Evolutionary conservation across 2,888 invertebrate species (phyloP).

Genomic region (Hemistola chrysoprasaria): DNA sequence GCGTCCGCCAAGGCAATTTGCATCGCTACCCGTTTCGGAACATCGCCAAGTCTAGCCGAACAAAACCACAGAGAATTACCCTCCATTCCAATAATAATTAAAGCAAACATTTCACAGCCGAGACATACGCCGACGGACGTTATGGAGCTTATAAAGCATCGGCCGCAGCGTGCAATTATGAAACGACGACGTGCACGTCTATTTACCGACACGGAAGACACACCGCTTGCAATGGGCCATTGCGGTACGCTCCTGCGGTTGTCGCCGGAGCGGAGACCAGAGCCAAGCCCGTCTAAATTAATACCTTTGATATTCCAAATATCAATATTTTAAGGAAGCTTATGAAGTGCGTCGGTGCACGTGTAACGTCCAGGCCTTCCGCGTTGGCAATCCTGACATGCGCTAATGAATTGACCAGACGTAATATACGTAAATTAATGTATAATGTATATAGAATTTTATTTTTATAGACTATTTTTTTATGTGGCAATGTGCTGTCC

Average conservation of each 20-base stretch:
- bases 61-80: conserved; percentile 81
- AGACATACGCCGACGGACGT: conserved; percentile 74
- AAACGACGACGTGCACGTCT: conserved; percentile 74
- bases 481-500: too few species aligned
- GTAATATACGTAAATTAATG: conserved; percentile 45
- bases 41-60: conserved; percentile 82
- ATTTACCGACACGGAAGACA: conserved; percentile 80
- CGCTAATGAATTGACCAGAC: conserved; percentile 59
- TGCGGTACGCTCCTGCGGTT: conserved; percentile 56
- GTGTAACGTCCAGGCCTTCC: conserved; percentile 63
- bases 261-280: conserved; percentile 42
- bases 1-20: conserved; percentile 81
- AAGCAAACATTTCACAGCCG: conserved; percentile 79
- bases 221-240: conserved; percentile 74
- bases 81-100: conserved; percentile 83
- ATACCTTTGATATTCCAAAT: conserved; percentile 79
- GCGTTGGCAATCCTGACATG: conserved; percentile 62
- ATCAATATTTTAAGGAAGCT: conserved; percentile 77
- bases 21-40: conserved; percentile 82
- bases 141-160: conserved; percentile 81
- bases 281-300: conserved; percentile 74
- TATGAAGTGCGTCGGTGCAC: conserved; percentile 65
- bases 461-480: too few species aligned
- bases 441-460: conserved; percentile 15
- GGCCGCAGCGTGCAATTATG: conserved; percentile 77